Evolutionary conservation across 2,888 invertebrate genomes (phyloP).

Genomic region (Megastigmus dorsalis): DNA sequence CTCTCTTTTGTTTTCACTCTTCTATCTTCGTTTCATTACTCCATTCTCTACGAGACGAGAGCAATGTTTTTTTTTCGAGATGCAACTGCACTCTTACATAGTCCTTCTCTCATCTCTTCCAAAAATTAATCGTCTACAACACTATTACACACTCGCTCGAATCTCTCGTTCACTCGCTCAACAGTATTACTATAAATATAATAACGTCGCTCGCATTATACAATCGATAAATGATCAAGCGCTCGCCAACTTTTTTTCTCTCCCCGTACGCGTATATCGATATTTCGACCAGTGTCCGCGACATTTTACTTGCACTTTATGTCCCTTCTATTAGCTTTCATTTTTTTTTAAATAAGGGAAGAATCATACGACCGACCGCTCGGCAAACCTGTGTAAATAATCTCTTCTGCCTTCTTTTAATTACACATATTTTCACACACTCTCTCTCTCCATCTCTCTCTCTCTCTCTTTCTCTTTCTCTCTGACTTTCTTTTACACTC

Average conservation of each 20-base stretch:
- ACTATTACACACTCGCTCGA: slow-evolving; percentile 23
- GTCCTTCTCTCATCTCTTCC: neutral
- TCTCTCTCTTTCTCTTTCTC: slow-evolving; percentile 36
- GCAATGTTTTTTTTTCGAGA: neutral
- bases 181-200: slow-evolving; percentile 23
- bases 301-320: neutral
- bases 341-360: neutral
- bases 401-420: neutral
- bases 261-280: slow-evolving; percentile 21
- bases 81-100: slow-evolving; percentile 1
- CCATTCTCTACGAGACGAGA: slow-evolving; percentile 13
- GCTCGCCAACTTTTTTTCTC: neutral
- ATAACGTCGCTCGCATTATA: slow-evolving; percentile 40
- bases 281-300: slow-evolving; percentile 37
- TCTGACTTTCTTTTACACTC: slow-evolving; percentile 66
- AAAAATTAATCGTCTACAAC: slow-evolving; percentile 35
- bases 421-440: no score
- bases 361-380: slow-evolving; percentile 43
- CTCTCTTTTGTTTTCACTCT: slow-evolving; percentile 37
- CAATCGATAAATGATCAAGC: slow-evolving; percentile 39
- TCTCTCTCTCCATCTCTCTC: neutral
- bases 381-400: slow-evolving; percentile 39
- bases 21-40: neutral
- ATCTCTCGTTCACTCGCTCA: slow-evolving; percentile 29
- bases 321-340: neutral